Base-by-base conservation (phyloP, 2,888 invertebrate genomes). In the Schizotus pectinicornis region DNA sequence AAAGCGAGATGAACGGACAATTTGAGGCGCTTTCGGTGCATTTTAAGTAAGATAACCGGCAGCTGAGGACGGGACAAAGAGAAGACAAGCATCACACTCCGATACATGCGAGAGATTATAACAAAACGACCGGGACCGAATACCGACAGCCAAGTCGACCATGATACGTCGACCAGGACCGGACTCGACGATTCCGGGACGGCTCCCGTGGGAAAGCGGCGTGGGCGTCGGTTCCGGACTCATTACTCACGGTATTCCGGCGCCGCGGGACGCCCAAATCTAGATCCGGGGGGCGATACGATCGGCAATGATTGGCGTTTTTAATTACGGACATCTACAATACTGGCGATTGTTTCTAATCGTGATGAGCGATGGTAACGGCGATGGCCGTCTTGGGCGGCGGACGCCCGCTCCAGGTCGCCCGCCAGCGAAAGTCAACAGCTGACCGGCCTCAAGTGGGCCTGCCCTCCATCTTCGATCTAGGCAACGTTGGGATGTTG, bases 271-370 rank as follows among this genome's bases (percentile, higher is more conserved):
- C 54, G 60, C 64, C 62, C 42, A 59, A 62, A 63, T 67, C 67
- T 61, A 63, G 67, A 69, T 69, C 67, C 63, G 37, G 50, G 46
- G 56, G 63, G 57, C 68, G 68, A 72, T 72, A 70, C 67, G 65
- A 71, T 72, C 68, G 65, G 57, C 63, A 67, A 69, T 73, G 73
- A 74, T 75, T 73, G 73, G 73, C 71, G 67, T 73, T 74, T 72
- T 73, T 71, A 73, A 74, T 72, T 71, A 68, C 65, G 61, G 67
- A 64, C 71, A 66, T 72, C 70, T 64, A 71, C 69, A 70, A 72
- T 70, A 64, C 65, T 58, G 59, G 59, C 69, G 67, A 73, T 73
- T 71, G 71, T 73, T 73, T 67, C 61, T 61, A 61, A 61, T 62
- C 62, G 63, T 55, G 63, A 59, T 63, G 64, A 62, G 57, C 62